Percentiles rank a stretch among this genome's conserved stretches.
Evolutionary conservation across 2,797 vertebrate species (phyloP).

Genomic region (Sebastes ruberrimus): DNA sequence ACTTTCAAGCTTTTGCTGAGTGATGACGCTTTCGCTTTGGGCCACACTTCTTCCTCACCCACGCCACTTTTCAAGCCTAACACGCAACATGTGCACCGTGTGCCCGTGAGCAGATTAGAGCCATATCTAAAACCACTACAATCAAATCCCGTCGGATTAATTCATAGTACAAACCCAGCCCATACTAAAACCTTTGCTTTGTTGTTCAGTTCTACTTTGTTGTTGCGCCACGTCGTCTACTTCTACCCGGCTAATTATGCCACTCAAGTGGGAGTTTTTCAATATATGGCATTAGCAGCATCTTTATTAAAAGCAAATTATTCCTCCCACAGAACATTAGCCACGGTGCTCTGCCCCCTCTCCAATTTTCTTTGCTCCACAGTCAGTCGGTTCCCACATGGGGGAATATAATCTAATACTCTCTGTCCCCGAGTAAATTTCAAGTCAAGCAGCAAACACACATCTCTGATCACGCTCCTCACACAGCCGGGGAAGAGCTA

Average conservation of each 20-base stretch:
- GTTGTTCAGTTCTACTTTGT: constrained; percentile 28
- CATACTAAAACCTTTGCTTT: constrained; percentile 36
- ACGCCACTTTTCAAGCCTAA: background rate
- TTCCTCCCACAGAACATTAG: constrained; percentile 50
- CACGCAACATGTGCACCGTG: constrained; percentile 10
- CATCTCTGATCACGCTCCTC: constrained; percentile 6
- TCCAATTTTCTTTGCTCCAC: constrained; percentile 6
- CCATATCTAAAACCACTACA: constrained; percentile 58
- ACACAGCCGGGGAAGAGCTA: background rate
- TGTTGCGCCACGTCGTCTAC: background rate
- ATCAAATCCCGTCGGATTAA: constrained; percentile 60
- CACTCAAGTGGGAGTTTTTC: constrained; percentile 30
- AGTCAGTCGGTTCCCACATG: background rate
- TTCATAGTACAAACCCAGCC: constrained; percentile 34
- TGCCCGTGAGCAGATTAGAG: constrained; percentile 55
- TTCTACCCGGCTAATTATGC: constrained; percentile 35
- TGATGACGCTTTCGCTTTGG: background rate
- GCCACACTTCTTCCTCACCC: background rate
- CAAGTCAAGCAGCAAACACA: background rate
- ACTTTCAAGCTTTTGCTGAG: background rate
- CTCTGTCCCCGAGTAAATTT: constrained; percentile 13
- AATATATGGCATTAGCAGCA: constrained; percentile 21
- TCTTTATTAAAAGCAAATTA: constrained; percentile 49
- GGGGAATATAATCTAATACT: constrained; percentile 26
- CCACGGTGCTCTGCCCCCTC: constrained; percentile 19